phyloP scores from a whole-genome alignment of 92 coral and sea anemone species.

The Parazoanthus swiftii region DNA sequence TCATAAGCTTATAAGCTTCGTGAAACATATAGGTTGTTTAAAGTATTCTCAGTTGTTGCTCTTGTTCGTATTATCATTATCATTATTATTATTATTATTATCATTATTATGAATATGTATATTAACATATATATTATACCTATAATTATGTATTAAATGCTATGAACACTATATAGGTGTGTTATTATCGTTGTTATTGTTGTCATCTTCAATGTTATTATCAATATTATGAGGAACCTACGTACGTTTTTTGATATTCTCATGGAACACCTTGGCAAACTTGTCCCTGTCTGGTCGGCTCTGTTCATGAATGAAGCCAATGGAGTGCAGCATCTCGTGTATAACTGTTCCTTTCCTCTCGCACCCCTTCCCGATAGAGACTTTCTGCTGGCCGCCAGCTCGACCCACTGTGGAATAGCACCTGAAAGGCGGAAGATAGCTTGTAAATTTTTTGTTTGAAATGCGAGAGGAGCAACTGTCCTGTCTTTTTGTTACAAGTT shows the following conservation, averaged over 20 bases:
- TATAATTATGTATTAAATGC: too few relatives aligned
- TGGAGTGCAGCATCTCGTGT: slow-evolving; percentile 87
- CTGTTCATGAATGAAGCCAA: slow-evolving; percentile 95
- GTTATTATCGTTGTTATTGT: background rate
- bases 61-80: too few relatives aligned
- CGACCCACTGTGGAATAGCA: slow-evolving; percentile 93
- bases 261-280: slow-evolving; percentile 55
- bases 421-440: slow-evolving; percentile 42
- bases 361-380: slow-evolving; percentile 93
- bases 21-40: too few relatives aligned
- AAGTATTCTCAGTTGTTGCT: background rate
- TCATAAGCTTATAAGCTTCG: too few relatives aligned
- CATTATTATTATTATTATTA: background rate
- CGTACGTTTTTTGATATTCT: slow-evolving; percentile 70
- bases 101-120: too few relatives aligned
- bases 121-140: too few relatives aligned
- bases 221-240: background rate
- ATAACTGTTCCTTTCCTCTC: slow-evolving; percentile 83
- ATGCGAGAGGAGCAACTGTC: background rate
- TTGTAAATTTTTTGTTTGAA: background rate
- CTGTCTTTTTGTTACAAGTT: too few relatives aligned
- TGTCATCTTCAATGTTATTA: background rate
- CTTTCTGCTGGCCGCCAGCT: slow-evolving; percentile 73
- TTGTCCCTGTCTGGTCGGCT: slow-evolving; percentile 92
- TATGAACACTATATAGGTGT: too few relatives aligned